Conservation (phyloP, 37 sponge, comb jelly and placozoan species). For the Oopsacas minuta region DNA sequence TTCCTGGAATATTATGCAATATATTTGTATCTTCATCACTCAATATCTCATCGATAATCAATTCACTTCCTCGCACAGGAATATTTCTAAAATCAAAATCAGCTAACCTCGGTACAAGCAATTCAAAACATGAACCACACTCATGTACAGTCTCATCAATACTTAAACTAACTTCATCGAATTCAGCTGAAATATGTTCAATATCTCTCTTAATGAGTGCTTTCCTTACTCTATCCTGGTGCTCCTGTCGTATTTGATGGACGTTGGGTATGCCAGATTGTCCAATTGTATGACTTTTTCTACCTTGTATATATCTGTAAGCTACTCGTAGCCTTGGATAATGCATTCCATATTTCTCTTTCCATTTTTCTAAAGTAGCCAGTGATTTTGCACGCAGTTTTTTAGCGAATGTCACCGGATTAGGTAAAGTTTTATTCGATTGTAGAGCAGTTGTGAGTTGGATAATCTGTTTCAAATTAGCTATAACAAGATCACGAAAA, state of each 20-base stretch:
- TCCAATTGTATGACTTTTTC: background rate
- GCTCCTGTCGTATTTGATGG: background rate
- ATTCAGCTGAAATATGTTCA: background rate
- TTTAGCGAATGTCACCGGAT: background rate
- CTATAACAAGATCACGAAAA: background rate
- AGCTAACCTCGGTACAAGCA: background rate
- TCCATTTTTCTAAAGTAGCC: background rate
- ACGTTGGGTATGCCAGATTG: background rate
- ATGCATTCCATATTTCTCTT: background rate
- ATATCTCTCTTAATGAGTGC: background rate
- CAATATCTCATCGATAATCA: background rate
- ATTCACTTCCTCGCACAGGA: background rate
- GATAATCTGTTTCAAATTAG: background rate
- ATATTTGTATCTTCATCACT: no score
- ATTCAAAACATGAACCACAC: background rate
- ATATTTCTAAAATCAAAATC: background rate
- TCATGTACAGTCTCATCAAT: background rate
- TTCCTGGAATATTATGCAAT: background rate
- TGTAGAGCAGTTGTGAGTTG: background rate
- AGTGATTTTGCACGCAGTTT: background rate
- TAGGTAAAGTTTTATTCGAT: background rate
- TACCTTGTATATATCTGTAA: background rate
- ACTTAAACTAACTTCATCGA: background rate
- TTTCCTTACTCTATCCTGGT: background rate
- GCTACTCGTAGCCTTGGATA: background rate